These are phyloP conservation scores for Pluvianellus socialis DNA, from an alignment of 2,113 vertebrate genomes.

Conservation along the genomic window DNA sequence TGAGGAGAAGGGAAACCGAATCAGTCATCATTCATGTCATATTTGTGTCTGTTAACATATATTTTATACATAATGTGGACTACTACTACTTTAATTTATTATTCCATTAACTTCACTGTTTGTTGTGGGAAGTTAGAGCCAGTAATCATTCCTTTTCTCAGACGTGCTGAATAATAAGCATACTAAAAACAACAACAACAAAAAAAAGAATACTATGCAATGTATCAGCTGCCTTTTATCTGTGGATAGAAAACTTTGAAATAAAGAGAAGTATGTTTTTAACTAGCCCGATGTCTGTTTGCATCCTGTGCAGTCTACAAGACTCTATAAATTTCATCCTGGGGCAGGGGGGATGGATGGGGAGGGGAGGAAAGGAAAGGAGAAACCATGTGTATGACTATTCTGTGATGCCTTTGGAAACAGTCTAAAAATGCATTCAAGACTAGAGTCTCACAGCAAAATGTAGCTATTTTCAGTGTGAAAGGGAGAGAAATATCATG, in stretches of 20 bases:
- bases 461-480: background rate
- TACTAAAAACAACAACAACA: background rate
- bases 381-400: background rate
- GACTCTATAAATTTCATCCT: background rate
- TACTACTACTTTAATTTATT: conserved; percentile 61
- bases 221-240: background rate
- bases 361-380: background rate
- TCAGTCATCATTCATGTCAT: background rate
- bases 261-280: conserved; percentile 46
- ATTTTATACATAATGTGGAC: background rate
- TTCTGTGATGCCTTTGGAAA: background rate
- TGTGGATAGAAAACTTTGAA: conserved; percentile 8
- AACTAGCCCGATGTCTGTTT: background rate
- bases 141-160: conserved; percentile 19
- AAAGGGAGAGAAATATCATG: background rate
- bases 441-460: background rate
- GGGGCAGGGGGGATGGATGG: too few relatives aligned
- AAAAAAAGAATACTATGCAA: conserved; percentile 5
- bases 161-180: background rate
- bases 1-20: background rate
- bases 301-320: background rate
- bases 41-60: conserved; percentile 26
- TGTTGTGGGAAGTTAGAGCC: conserved; percentile 33
- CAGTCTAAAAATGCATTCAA: background rate
- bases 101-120: conserved; percentile 38